Evolutionary conservation across 2,888 invertebrate genomes (phyloP), one percentile per base, ranked within the genome.

Genomic region (Coronaproctus castanopsis): DNA sequence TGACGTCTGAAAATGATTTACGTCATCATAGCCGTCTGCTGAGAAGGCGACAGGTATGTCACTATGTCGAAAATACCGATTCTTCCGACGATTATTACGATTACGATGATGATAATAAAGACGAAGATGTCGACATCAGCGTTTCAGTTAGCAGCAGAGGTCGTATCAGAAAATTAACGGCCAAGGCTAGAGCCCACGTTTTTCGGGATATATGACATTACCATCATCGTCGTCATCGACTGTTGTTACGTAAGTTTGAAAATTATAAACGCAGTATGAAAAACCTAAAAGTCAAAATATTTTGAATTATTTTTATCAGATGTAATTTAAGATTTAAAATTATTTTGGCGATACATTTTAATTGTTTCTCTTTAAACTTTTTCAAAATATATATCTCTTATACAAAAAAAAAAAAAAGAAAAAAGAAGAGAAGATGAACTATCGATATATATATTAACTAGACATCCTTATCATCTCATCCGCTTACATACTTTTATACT

Each of bases 111-210:
- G 65, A 67, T n/a, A 66, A 67, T 24, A 67, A 67, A 61, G 62
- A 64, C 59, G 63, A 64, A 62, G 64, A 65, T 20, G 60, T 60
- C 36, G 61, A 62, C 22, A 61, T 63, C 49, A 72, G 71, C 51
- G 72, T 78, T 54, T 80, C 78, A 66, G 79, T 83, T 36, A 86
- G 85, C 69, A 89, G 88, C 67, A 78, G 91, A 57, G 91, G 92
- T 2, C 78, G 91, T 52, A 80, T 91, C 59, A 78, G 91, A 57
- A 85, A 83, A 71, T 79, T 89, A 66, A 88, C 88, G 23, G 81
- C 85, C 60, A 80, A 85, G 69, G 87, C 85, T 62, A 77, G 83
- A 57, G 83, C 84, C 56, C 77, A 58, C 55, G 58, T 63, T 3
- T 62, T 62, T 57, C 54, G 61, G n/a, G 58, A 62, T 36, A 58